phyloP scores from a whole-genome alignment of 1,140 invertebrate genomes.

The Drosophila ambigua region DNA sequence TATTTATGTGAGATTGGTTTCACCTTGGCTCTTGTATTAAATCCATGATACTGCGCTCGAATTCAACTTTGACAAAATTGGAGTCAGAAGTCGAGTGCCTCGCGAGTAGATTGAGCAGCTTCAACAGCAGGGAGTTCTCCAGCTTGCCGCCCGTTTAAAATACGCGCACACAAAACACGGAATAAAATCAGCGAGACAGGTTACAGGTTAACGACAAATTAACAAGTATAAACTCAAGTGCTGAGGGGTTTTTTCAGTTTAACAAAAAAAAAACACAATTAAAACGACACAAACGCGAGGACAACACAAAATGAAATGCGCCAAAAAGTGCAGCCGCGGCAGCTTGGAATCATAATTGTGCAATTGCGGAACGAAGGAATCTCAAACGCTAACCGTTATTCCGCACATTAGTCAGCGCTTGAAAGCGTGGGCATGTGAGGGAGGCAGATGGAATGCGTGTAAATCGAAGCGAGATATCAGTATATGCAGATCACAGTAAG shows the following conservation, averaged over 20 bases:
- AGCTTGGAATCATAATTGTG: constrained; percentile 45
- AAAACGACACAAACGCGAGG: constrained; percentile 55
- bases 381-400: constrained; percentile 50
- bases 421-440: not conserved
- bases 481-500: constrained; percentile 9
- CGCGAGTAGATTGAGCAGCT: constrained; percentile 70
- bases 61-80: constrained; percentile 78
- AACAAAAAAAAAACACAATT: constrained; percentile 8
- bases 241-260: constrained; percentile 16
- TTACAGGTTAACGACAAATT: constrained; percentile 2
- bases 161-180: constrained; percentile 21
- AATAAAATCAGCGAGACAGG: not conserved
- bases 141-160: constrained; percentile 61
- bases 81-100: constrained; percentile 61
- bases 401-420: constrained; percentile 3
- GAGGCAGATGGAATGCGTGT: not conserved
- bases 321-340: constrained; percentile 60
- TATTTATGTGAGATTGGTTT: not conserved
- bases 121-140: constrained; percentile 78
- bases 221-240: constrained; percentile 11
- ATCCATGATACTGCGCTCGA: constrained; percentile 83
- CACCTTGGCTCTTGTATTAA: constrained; percentile 79
- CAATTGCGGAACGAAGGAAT: constrained; percentile 8
- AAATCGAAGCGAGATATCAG: constrained; percentile 1
- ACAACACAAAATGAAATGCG: constrained; percentile 70